phyloP scores from a whole-genome alignment of 2,888 invertebrate species.

The Drosophila cyrtoloma region DNA sequence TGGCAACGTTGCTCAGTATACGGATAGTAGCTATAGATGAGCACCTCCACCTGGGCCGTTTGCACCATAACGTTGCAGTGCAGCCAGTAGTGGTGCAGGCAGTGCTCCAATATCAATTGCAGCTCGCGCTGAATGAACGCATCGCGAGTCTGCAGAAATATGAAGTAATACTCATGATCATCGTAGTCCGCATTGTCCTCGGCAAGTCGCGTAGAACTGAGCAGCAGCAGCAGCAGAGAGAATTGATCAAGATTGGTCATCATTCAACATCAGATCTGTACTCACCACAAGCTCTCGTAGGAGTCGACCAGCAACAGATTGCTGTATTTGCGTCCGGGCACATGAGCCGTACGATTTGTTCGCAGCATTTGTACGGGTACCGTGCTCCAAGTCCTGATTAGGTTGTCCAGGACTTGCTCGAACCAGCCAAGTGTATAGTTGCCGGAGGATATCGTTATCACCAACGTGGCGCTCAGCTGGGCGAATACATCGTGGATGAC shows the following conservation, averaged over 20 bases:
- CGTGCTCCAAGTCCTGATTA: slow-evolving; percentile 46
- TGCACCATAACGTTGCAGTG: slow-evolving; percentile 80
- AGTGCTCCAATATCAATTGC: slow-evolving; percentile 71
- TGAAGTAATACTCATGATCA: slow-evolving; percentile 75
- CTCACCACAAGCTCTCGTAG: slow-evolving; percentile 59
- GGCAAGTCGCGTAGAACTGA: slow-evolving; percentile 53
- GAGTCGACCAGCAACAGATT: slow-evolving; percentile 73
- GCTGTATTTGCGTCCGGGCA: slow-evolving; percentile 56
- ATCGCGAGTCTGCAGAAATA: slow-evolving; percentile 71
- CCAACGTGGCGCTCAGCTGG: slow-evolving; percentile 54
- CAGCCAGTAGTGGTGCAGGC: slow-evolving; percentile 66
- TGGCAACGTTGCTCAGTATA: slow-evolving; percentile 58
- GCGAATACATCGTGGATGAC: slow-evolving; percentile 59
- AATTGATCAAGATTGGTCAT: not conserved
- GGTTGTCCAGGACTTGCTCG: slow-evolving; percentile 40
- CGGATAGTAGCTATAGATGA: slow-evolving; percentile 77
- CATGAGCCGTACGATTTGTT: slow-evolving; percentile 22
- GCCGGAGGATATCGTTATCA: slow-evolving; percentile 43
- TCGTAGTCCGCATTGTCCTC: slow-evolving; percentile 62
- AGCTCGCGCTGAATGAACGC: slow-evolving; percentile 42
- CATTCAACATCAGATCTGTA: not conserved
- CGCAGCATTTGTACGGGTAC: slow-evolving; percentile 55
- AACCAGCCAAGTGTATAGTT: slow-evolving; percentile 46
- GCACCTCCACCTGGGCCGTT: slow-evolving; percentile 63
- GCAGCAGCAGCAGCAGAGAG: not conserved